Conservation (phyloP, 92 coral and sea anemone genomes). For the Bergia puertoricense region DNA sequence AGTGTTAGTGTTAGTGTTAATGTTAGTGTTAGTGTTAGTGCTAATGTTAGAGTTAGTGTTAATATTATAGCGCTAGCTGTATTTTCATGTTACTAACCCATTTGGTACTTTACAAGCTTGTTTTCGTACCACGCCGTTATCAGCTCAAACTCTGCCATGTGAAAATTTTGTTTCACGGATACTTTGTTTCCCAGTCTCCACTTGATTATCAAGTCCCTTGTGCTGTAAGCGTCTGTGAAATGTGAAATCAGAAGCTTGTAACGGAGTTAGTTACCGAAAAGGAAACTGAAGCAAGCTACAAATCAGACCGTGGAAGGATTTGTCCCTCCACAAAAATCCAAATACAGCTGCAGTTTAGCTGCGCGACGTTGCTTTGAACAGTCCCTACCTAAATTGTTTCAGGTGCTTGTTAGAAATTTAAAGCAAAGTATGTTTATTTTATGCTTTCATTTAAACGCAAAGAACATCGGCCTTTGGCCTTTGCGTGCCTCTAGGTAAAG, state of each 20-base stretch:
- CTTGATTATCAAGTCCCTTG: constrained; percentile 25
- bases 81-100: not conserved
- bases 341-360: too few species aligned
- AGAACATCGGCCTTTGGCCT: too few species aligned
- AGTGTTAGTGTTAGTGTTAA: too few species aligned
- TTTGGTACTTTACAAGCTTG: not conserved
- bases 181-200: constrained; percentile 9
- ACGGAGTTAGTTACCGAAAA: not conserved
- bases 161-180: constrained; percentile 25
- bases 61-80: too few species aligned
- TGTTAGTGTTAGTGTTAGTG: not conserved
- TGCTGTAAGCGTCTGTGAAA: constrained; percentile 32
- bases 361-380: too few species aligned
- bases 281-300: not conserved
- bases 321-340: too few species aligned
- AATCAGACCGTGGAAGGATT: not conserved
- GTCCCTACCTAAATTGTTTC: too few species aligned
- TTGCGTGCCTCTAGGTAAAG: too few species aligned
- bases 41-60: too few species aligned
- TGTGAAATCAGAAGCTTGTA: not conserved
- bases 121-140: constrained; percentile 20
- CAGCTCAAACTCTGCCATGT: constrained; percentile 41
- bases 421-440: too few species aligned
- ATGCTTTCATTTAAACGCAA: too few species aligned
- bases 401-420: too few species aligned